Percentiles rank a stretch among this genome's conserved stretches.
These are phyloP conservation scores for Oreochromis grahami DNA, from an alignment of 2,797 vertebrate species.

Conservation along the genomic window DNA sequence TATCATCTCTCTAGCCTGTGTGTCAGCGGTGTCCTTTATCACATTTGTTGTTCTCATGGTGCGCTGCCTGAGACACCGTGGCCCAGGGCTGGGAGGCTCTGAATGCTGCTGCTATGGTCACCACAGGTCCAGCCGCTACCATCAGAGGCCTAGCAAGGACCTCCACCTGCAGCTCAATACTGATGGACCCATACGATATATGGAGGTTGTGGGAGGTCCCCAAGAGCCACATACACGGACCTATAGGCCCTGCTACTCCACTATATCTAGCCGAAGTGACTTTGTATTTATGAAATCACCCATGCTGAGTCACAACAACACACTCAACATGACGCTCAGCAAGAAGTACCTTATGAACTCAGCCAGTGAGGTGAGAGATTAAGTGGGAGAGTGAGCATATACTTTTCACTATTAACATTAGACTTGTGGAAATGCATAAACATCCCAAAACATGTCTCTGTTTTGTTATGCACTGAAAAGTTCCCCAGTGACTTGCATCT, in stretches of 20 bases:
- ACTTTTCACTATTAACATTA: neutral
- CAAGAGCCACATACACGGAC: conserved; percentile 86
- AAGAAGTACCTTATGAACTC: conserved; percentile 82
- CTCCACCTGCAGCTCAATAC: conserved; percentile 88
- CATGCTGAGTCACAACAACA: conserved; percentile 82
- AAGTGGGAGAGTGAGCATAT: neutral
- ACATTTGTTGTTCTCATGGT: conserved; percentile 85
- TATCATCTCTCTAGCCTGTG: conserved; percentile 87
- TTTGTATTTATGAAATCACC: conserved; percentile 92
- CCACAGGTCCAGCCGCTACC: conserved; percentile 82
- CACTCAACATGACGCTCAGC: conserved; percentile 81
- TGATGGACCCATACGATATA: conserved; percentile 93
- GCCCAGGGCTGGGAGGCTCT: conserved; percentile 48
- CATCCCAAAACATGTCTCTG: neutral
- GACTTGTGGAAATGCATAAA: neutral
- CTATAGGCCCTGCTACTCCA: conserved; percentile 91
- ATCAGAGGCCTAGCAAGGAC: conserved; percentile 87
- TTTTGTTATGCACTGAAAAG: neutral
- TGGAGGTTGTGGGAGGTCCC: conserved; percentile 92
- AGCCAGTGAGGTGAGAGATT: conserved; percentile 77
- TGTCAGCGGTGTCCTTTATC: conserved; percentile 85
- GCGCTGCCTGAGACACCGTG: conserved; percentile 81
- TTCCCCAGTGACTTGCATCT: neutral
- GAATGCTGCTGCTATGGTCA: conserved; percentile 74
- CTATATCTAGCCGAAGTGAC: conserved; percentile 87